Evolutionary conservation across 2,888 invertebrate genomes (phyloP), one percentile per base, ranked within the genome.

Genomic region (Biston betularia): DNA sequence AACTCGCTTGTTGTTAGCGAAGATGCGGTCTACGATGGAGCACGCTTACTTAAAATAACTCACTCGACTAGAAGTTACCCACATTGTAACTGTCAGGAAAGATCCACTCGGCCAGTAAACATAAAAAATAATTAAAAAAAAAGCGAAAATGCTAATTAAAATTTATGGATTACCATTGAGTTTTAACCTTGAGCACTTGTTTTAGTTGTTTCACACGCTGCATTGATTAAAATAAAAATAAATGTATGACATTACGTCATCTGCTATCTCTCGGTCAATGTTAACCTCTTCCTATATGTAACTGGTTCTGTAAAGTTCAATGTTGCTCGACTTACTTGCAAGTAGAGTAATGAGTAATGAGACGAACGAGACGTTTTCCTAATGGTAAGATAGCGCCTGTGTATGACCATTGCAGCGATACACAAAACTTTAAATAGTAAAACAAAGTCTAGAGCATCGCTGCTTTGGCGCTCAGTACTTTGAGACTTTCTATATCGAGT

Each of bases 251-350:
- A 24, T 65, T 48, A 44, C 60, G 68, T 60, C 63, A 66, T 24
- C 44, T 24, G 24, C 24, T 52, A 46, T 62, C 52, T 40, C 52
- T n/a, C 54, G 65, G 67, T 68, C 71, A 71, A 67, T 67, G 65
- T 61, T 54, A 67, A 68, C 67, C 42, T 63, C 62, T 60, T 58
- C 56, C 46, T 63, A 62, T 64, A 55, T 66, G 64, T 52, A 61
- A 69, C 69, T 65, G 56, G 65, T 61, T 66, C 58, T 63, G 57
- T 61, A 64, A 69, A 72, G 71, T 72, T 69, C 69, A 69, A 68
- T 69, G 69, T 63, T 69, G 50, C 55, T 60, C 10, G 55, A 57
- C 54, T 57, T 45, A 35, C 42, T 38, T 35, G 9, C 52, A 14
- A 52, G 14, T 53, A 9, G 53, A 57, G 50, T 54, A 57, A 58